phyloP scores from a whole-genome alignment of 2,888 invertebrate genomes.

The Patella depressa region DNA sequence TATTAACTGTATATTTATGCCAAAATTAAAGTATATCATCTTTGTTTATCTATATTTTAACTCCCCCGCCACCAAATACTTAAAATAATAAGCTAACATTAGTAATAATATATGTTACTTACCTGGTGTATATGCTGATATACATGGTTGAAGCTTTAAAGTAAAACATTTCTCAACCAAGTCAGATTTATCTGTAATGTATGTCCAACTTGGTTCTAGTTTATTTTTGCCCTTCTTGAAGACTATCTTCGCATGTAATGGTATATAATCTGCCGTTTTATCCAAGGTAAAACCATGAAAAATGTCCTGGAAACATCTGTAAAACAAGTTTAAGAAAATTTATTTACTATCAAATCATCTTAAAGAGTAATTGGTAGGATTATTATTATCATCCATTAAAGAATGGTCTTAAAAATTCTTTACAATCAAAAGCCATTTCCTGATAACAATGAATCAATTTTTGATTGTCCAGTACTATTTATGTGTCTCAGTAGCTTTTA shows the following conservation, averaged over 20 bases:
- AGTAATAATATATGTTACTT: background rate
- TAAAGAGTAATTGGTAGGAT: too few relatives aligned
- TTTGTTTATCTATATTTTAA: too few relatives aligned
- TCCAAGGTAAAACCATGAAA: background rate
- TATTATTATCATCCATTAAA: too few relatives aligned
- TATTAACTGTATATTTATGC: too few relatives aligned
- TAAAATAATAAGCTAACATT: background rate
- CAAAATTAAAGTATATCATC: too few relatives aligned
- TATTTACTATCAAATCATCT: too few relatives aligned
- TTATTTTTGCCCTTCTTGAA: background rate
- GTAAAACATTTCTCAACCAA: conserved; percentile 3
- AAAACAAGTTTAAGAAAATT: background rate
- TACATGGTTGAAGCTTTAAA: background rate
- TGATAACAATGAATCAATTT: background rate
- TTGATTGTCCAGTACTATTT: too few relatives aligned
- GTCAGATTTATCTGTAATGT: background rate
- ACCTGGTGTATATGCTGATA: conserved; percentile 10
- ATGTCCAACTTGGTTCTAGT: background rate
- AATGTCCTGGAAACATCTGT: conserved; percentile 35
- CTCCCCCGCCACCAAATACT: too few relatives aligned
- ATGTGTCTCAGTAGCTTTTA: too few relatives aligned
- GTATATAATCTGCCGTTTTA: background rate
- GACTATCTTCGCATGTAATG: conserved; percentile 1
- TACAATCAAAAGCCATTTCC: background rate
- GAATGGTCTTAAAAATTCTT: background rate